Conservation (phyloP, 2,797 vertebrate species). For the Agapornis canus region DNA sequence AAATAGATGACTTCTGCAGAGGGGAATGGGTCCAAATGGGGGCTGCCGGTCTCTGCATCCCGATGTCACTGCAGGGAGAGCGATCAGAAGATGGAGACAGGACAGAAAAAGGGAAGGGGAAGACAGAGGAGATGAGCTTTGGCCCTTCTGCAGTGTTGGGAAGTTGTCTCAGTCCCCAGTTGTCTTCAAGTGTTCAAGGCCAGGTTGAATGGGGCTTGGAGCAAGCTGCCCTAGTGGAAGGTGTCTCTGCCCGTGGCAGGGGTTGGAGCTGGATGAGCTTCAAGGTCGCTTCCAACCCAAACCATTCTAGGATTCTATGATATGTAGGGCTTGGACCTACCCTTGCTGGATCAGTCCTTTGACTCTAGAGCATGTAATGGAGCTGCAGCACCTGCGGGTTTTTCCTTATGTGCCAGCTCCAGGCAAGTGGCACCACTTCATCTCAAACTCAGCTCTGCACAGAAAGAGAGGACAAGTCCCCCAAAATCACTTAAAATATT, state of each 20-base stretch:
- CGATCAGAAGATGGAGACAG: not conserved
- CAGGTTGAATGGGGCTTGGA: not conserved
- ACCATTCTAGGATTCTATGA: not conserved
- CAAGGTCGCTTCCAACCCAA: not conserved
- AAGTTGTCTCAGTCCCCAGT: not conserved
- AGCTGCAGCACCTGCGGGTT: not conserved
- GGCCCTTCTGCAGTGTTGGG: not conserved
- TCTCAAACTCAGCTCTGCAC: not conserved
- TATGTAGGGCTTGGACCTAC: not conserved
- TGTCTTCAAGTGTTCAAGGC: not conserved
- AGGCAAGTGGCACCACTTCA: rapidly evolving
- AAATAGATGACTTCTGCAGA: constrained; percentile 77
- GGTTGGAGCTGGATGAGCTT: not conserved
- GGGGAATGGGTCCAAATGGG: not conserved
- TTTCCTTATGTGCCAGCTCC: not conserved
- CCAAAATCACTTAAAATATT: not conserved
- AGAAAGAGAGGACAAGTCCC: not conserved
- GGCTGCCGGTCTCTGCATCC: not conserved
- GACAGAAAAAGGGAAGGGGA: constrained; percentile 18
- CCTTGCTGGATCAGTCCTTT: not conserved
- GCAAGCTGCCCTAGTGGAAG: not conserved
- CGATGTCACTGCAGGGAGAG: not conserved
- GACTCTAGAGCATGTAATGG: not conserved
- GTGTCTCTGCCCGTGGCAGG: not conserved
- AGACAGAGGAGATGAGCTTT: not conserved